Evolutionary conservation across 1,140 invertebrate genomes (phyloP), one percentile per base, ranked within the genome.

Genomic region (Callitettix versicolor): DNA sequence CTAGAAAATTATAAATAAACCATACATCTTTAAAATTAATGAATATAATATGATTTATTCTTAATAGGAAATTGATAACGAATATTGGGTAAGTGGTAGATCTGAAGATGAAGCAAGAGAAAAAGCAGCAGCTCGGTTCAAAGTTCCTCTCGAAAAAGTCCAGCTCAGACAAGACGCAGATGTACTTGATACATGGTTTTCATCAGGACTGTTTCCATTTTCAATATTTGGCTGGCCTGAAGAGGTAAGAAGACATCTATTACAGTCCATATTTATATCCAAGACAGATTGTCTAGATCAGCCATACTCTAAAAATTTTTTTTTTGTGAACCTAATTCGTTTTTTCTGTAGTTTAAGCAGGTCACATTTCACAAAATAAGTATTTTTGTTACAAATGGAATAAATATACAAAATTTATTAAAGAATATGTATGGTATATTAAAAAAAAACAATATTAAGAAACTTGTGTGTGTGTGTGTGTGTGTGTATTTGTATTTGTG

Each of bases 171-270:
- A 90, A 72, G 97, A 99, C 73, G 84, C 89, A 38, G 97, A 99
- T 79, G 97, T 99, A 1, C 71, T 99, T 46, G 97, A 99, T 67
- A 99, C 97, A 0, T 99, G 96, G 97, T 99, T 99, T 71, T 98
- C 95, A 14, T 96, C 96, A 0, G 94, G 81, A 2, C 73, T 99
- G 1, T 98, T 98, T 70, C 94, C 97, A 2, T 98, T 99, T 69
- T 91, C 94, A 0, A 82, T 96, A 33, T 93, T 98, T 67, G 96
- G 95, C 9, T 99, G 97, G 97, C 96, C 96, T 0, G 86, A 98
- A 55, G 65, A 93, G 62, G 75, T 76, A 65, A 42, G 50, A 58
- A 18, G 14, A 33, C 11, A 40, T 53, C 12, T 34, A 9, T 14
- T n/a, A 43, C 7, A 17, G 14, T 43, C 6, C 7, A 36, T 9